Evolutionary conservation across 2,113 vertebrate genomes (phyloP), one percentile per base, ranked within the genome.

Genomic region (Heterocephalus glaber): DNA sequence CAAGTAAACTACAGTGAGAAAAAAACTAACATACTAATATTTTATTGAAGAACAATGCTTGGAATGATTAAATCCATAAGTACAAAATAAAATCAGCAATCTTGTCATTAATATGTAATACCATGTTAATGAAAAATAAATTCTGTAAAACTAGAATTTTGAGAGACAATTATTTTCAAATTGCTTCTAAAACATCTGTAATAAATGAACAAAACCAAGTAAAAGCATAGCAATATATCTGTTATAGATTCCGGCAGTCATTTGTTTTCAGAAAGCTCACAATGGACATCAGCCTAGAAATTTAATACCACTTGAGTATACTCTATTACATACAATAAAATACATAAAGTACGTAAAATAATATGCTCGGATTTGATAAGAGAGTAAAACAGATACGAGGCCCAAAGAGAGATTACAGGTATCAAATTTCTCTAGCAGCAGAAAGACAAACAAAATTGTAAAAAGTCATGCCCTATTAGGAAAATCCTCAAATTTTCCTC

Each of bases 121-220:
- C 14, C 28, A 89, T 24, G 28, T 14, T 81, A 35, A 90, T 68
- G 82, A 76, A 58, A 47, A 87, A 93, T 16, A 83, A 91, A 92
- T 76, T 96, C 20, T 58, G 38, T 49, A 52, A 86, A 92, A 79
- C 0, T 26, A 91, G 14, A 89, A 94, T 80, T 76, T 41, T 85
- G 33, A 85, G 92, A 90, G 35, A 85, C n/a, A 2, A 61, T 66
- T n/a, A 86, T 82, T 96, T 96, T 95, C 35, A 92, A 72, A 85
- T 49, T 87, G 19, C 35, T 83, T 80, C 44, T 80, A 90, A 79
- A 96, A 86, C 54, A 80, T 68, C 61, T 90, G 5, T 65, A 89
- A 49, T 11, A 96, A 96, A 87, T 58, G 4, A 90, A 41, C 60
- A 95, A 94, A 76, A 93, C 7, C 1, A 95, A 17, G 49, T 83